These are phyloP conservation scores for Cacoxenus indagator DNA, from an alignment of 2,888 invertebrate species.

Conservation along the genomic window DNA sequence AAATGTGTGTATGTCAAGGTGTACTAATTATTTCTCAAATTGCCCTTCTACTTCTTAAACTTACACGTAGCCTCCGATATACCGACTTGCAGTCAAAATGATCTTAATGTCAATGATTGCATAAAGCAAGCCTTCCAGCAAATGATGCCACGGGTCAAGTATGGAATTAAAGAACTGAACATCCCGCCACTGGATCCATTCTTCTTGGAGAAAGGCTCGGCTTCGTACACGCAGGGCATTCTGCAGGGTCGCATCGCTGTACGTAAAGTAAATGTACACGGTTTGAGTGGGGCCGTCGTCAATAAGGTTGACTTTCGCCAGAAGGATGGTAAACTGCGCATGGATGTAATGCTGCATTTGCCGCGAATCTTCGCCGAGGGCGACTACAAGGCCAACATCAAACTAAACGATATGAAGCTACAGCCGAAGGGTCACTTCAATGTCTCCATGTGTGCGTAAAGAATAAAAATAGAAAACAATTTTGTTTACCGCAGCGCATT, in stretches of 20 bases:
- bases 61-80: constrained; percentile 67
- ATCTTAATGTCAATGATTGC: constrained; percentile 75
- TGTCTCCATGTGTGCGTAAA: constrained; percentile 75
- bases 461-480: background rate
- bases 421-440: constrained; percentile 75
- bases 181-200: constrained; percentile 69
- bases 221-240: constrained; percentile 60
- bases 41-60: constrained; percentile 3
- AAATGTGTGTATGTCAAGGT: constrained; percentile 47
- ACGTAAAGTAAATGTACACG: constrained; percentile 73
- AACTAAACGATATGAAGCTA: constrained; percentile 75
- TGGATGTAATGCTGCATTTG: constrained; percentile 75
- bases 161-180: constrained; percentile 66
- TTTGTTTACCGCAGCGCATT: background rate
- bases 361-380: constrained; percentile 75
- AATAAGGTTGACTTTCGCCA: constrained; percentile 73
- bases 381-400: constrained; percentile 76
- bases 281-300: constrained; percentile 73
- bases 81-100: constrained; percentile 74
- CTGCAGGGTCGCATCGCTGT: constrained; percentile 66
- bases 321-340: constrained; percentile 69
- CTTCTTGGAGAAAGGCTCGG: constrained; percentile 55
- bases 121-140: constrained; percentile 73
- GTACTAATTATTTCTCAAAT: background rate
- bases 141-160: constrained; percentile 68